Base-by-base conservation (phyloP, 2,113 vertebrate genomes). In the Brachypodius melanocephalos region DNA sequence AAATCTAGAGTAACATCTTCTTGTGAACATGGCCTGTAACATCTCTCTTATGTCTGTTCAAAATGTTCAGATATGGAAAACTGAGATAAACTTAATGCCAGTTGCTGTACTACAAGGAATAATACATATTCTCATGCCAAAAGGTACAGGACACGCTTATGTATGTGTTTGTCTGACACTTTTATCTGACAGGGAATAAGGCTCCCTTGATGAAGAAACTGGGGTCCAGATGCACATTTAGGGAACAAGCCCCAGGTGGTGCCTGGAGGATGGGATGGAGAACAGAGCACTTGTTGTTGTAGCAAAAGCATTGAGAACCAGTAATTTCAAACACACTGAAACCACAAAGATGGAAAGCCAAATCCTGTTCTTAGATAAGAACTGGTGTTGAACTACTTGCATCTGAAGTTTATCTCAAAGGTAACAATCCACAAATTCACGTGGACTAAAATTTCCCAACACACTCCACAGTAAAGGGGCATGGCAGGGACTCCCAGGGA, bases 1-100 rank as follows among this genome's bases (percentile, higher is more conserved):
- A 95, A 90, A 96, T 92, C 63, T 36, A 83, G 81, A 79, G 48
- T 85, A 95, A 58, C 45, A 82, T 61, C 40, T 89, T 85, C 87
- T 66, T 89, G 51, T 58, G 71, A 90, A 65, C 73, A 66, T 71
- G 66, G 52, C 34, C 74, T 59, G 51, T 86, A 93, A 95, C 84
- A 88, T 46, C 51, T 89, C 54, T 94, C 83, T 75, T 45, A 71
- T 6, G 58, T 55, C 66, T 74, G 15, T 22, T 88, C 12, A 92
- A 77, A 95, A 92, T 89, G 62, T 71, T 89, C 43, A 88, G 51
- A 71, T 80, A 78, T 28, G 20, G 14, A 36, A 77, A 80, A 3
- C 34, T 61, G 29, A 49, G n/a, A 29, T 66, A 89, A 81, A 76
- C 40, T 32, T 65, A 63, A 85, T 88, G 57, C 8, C 14, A 45